These are phyloP conservation scores for Zootoca vivipara DNA, from an alignment of 2,113 vertebrate genomes.

Conservation along the genomic window DNA sequence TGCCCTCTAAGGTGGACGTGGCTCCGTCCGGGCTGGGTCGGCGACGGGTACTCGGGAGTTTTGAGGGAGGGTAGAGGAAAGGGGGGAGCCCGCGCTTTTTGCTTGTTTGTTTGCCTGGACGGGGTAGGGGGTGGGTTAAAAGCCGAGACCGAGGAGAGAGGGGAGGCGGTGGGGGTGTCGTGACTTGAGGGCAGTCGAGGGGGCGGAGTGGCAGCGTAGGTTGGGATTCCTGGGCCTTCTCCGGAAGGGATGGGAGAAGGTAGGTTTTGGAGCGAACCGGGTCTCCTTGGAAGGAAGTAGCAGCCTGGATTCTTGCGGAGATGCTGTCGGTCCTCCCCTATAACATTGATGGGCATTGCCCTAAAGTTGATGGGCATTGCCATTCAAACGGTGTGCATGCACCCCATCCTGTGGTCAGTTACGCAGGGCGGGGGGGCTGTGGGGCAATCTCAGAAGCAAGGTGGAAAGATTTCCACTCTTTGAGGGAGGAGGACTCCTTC, in stretches of 20 bases:
- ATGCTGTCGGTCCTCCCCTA: too few relatives aligned
- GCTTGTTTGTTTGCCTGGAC: neutral
- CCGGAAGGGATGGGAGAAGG: neutral
- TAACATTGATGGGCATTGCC: too few relatives aligned
- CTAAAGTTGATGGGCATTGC: too few relatives aligned
- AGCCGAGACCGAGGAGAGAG: neutral
- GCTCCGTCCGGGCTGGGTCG: neutral
- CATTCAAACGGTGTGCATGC: too few relatives aligned
- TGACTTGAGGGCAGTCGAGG: neutral
- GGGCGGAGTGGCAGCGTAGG: neutral
- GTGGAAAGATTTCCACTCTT: too few relatives aligned
- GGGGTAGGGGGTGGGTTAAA: neutral
- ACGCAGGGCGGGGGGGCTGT: neutral
- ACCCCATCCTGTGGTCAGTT: too few relatives aligned
- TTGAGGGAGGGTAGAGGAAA: neutral
- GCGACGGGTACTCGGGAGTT: neutral
- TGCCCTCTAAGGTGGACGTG: neutral
- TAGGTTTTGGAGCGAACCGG: neutral
- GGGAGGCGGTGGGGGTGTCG: neutral
- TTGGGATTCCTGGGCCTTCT: neutral
- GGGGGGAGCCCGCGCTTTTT: neutral
- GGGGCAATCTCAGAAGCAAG: too few relatives aligned
- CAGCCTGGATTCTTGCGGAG: too few relatives aligned
- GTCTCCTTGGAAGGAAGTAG: neutral
- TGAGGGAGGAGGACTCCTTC: neutral